Base-by-base conservation (phyloP, 1,140 invertebrate genomes). In the Melanaphis sacchari region DNA sequence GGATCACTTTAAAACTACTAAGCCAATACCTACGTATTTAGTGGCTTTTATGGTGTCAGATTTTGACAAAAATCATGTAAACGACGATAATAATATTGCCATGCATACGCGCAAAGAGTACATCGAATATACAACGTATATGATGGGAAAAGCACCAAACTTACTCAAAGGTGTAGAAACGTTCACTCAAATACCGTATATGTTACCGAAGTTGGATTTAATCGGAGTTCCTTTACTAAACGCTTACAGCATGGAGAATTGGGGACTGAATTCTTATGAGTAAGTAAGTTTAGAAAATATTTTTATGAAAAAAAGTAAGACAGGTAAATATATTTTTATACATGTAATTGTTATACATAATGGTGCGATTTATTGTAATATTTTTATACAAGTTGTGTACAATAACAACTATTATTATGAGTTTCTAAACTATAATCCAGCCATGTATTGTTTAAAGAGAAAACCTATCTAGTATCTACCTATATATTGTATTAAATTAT, bases 231-330 rank as follows among this genome's bases (percentile, higher is more conserved):
- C 97, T 9, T 24, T 38, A 26, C 96, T 97, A 94, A 98, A 98
- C 95, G 96, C 97, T 1, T 97, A 97, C 66, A 98, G 97, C 46
- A 98, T 98, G 97, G 97, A 98, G 94, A 98, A 98, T 95, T 98
- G 97, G 96, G 97, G 97, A 15, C 94, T 97, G 1, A 95, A 97
- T 5, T 96, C 96, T 9, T 97, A 96, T 94, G 95, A 96, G 96
- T 96, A 54, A 94, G 93, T 94, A 54, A 94, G 93, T 94, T 41
- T 40, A 21, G 2, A 84, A 76, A 76, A 76, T n/a, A 15, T n/a
- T 26, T 59, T 9, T 59, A 31, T 11, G 15, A n/a, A 66, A 31
- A 66, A 31, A 59, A 59, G 26, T 11, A 15, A 26, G 26, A 8
- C 1, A 0, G 15, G 7, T 43, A 11, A 66, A n/a, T 31, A 66